These are phyloP conservation scores for Polyommatus icarus DNA, from an alignment of 2,888 invertebrate species.

Conservation along the genomic window DNA sequence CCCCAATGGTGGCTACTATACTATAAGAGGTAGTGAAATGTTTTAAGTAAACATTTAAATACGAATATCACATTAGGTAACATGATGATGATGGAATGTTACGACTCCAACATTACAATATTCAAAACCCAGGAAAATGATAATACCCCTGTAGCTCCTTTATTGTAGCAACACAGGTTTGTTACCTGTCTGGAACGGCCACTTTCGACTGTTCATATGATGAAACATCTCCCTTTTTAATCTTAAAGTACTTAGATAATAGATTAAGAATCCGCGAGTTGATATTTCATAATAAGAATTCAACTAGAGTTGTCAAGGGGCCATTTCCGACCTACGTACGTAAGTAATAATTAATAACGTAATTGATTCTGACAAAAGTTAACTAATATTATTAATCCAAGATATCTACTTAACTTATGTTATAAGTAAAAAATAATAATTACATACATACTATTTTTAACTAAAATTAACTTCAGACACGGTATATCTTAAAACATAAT, in stretches of 20 bases:
- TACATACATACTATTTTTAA: not conserved
- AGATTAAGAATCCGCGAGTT: no score
- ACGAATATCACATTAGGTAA: slow-evolving; percentile 4
- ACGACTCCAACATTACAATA: not conserved
- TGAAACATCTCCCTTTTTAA: no score
- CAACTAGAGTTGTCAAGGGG: not conserved
- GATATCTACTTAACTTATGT: not conserved
- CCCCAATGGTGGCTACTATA: not conserved
- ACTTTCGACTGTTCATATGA: no score
- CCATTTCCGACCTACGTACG: not conserved
- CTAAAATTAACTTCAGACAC: not conserved
- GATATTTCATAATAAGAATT: no score
- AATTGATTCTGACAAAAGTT: not conserved
- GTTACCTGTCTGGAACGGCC: no score
- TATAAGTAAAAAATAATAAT: not conserved
- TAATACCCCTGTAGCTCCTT: no score
- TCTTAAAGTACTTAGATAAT: no score
- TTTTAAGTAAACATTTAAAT: not conserved
- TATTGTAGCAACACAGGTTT: no score
- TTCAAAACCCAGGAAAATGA: not conserved
- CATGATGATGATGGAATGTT: not conserved
- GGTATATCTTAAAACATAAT: not conserved
- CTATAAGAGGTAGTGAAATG: not conserved
- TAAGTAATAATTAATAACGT: not conserved
- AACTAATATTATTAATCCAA: not conserved